Evolutionary conservation across 2,797 vertebrate species (phyloP).

Genomic region (Danionella dracula): DNA sequence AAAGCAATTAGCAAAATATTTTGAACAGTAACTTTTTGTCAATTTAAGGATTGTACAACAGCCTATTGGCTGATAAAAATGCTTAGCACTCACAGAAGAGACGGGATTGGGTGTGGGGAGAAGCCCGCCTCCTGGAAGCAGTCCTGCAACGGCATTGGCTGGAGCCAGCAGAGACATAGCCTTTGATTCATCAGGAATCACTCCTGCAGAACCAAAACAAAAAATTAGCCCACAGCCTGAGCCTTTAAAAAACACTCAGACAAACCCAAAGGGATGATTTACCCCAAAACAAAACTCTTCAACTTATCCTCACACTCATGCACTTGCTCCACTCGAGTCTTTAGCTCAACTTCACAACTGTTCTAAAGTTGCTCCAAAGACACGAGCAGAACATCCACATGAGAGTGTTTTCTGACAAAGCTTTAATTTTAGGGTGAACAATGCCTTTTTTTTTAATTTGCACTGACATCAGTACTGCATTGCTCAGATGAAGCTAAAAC

Average conservation of each 20-base stretch:
- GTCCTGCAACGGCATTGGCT: conserved; percentile 98
- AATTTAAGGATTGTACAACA: too few species aligned
- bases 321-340: too few species aligned
- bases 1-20: too few species aligned
- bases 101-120: conserved; percentile 96
- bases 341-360: too few species aligned
- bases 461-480: conserved; percentile 59
- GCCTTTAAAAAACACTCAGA: conserved; percentile 55
- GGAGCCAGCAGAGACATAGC: conserved; percentile 98
- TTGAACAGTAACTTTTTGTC: too few species aligned
- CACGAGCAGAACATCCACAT: too few species aligned
- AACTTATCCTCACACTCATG: too few species aligned
- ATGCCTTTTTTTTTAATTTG: conserved; percentile 69
- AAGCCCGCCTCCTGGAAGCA: conserved; percentile 96
- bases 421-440: too few species aligned
- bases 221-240: conserved; percentile 36
- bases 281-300: too few species aligned
- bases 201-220: conserved; percentile 84
- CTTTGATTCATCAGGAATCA: conserved; percentile 99
- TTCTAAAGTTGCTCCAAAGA: too few species aligned
- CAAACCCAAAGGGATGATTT: conserved; percentile 51
- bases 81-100: conserved; percentile 73
- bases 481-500: conserved; percentile 41
- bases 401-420: too few species aligned
- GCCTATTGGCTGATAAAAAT: too few species aligned